These are phyloP conservation scores for Circaetus gallicus DNA, from an alignment of 2,113 vertebrate genomes.

Conservation along the genomic window DNA sequence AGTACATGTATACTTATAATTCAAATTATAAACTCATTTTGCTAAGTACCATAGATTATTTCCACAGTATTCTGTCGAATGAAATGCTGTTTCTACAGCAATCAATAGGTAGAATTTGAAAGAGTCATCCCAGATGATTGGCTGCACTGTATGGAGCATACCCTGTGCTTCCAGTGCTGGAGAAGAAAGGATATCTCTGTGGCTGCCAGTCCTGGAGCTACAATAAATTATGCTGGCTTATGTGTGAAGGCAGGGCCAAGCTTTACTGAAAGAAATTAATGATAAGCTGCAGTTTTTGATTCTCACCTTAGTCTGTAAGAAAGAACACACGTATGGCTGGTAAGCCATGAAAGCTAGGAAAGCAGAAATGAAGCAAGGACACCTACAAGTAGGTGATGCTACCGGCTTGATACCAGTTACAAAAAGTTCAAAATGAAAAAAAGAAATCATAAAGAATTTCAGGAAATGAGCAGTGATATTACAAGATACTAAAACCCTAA, in stretches of 20 bases:
- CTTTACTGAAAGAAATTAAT: background rate
- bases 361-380: background rate
- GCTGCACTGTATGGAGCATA: fast-evolving
- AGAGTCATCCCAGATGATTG: background rate
- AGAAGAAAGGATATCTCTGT: background rate
- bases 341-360: background rate
- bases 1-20: background rate
- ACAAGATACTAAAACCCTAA: background rate
- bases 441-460: background rate
- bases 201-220: background rate
- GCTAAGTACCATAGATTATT: background rate
- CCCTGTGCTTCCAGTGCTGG: background rate
- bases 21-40: background rate
- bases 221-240: background rate
- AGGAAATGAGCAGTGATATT: background rate
- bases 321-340: background rate
- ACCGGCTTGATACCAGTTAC: background rate
- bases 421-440: background rate
- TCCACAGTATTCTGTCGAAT: background rate
- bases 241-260: background rate
- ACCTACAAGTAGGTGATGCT: background rate
- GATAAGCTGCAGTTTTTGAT: background rate
- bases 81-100: background rate
- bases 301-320: background rate
- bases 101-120: background rate